phyloP scores from a whole-genome alignment of 2,888 invertebrate species.

The Caenorhabditis sp. region DNA sequence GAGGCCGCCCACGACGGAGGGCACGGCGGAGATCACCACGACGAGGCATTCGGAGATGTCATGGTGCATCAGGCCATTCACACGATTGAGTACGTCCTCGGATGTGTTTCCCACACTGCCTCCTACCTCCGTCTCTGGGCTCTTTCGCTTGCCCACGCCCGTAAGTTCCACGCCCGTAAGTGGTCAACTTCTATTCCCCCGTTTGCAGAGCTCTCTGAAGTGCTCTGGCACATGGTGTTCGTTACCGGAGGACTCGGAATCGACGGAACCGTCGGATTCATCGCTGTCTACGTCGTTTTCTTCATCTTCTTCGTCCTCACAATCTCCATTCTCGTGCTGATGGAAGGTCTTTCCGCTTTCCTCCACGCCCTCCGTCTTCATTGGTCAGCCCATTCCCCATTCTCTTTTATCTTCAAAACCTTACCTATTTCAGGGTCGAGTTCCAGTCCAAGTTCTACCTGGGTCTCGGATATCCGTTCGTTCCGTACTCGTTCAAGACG shows the following conservation, averaged over 20 bases:
- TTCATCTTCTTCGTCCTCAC: constrained; percentile 92
- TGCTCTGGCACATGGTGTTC: constrained; percentile 78
- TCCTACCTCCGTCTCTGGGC: constrained; percentile 79
- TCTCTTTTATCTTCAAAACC: neutral
- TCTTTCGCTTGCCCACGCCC: constrained; percentile 77
- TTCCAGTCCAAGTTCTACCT: constrained; percentile 98
- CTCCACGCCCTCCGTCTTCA: constrained; percentile 83
- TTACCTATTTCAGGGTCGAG: constrained; percentile 95
- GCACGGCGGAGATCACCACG: constrained; percentile 49
- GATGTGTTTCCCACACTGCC: constrained; percentile 98
- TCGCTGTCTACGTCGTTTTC: constrained; percentile 83
- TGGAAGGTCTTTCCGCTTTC: constrained; percentile 99
- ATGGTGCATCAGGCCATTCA: constrained; percentile 87
- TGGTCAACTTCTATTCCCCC: neutral
- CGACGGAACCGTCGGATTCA: constrained; percentile 57
- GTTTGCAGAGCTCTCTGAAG: constrained; percentile 76
- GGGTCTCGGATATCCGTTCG: constrained; percentile 92
- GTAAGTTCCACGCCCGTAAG: constrained; percentile 52
- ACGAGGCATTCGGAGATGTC: constrained; percentile 85
- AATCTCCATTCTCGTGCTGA: constrained; percentile 93
- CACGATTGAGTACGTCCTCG: constrained; percentile 90
- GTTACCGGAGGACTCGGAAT: constrained; percentile 64
- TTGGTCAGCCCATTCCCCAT: constrained; percentile 63
- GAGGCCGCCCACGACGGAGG: constrained; percentile 44
- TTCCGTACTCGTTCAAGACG: constrained; percentile 91